A percentile compares a stretch with the other conserved stretches of the same genome.
phyloP scores from a whole-genome alignment of 2,888 invertebrate genomes.

The Molorchus minor region DNA sequence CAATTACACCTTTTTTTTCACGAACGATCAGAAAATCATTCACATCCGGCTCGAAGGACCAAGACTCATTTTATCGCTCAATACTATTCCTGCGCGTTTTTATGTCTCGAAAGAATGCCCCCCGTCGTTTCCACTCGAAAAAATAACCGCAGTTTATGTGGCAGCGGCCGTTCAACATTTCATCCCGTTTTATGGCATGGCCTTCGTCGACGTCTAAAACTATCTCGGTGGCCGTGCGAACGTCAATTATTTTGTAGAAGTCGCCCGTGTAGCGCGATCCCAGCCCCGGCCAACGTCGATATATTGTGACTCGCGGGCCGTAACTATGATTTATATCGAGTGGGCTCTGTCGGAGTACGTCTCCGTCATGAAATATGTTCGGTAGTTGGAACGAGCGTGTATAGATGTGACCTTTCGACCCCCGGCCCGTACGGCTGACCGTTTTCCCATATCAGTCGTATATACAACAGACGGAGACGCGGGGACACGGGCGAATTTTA shows the following conservation, averaged over 20 bases:
- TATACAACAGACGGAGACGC: too few relatives aligned
- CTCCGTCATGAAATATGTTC: constrained; percentile 43
- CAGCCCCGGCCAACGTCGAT: constrained; percentile 30
- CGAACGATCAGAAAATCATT: too few relatives aligned
- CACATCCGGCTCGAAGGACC: too few relatives aligned
- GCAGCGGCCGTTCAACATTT: constrained; percentile 7
- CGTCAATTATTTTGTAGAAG: constrained; percentile 20
- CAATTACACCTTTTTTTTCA: too few relatives aligned
- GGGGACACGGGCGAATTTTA: too few relatives aligned
- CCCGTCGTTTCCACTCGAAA: too few relatives aligned
- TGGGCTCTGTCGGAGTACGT: constrained; percentile 25
- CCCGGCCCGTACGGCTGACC: constrained; percentile 27
- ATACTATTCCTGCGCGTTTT: too few relatives aligned
- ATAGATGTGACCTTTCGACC: constrained; percentile 36
- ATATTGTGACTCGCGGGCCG: constrained; percentile 36
- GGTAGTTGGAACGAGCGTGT: constrained; percentile 41
- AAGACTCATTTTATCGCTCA: too few relatives aligned
- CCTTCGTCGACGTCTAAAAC: constrained; percentile 19
- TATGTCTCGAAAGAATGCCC: too few relatives aligned
- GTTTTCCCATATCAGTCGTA: constrained; percentile 31
- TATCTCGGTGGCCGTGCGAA: constrained; percentile 18
- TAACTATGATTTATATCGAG: constrained; percentile 37
- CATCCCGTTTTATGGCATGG: constrained; percentile 3
- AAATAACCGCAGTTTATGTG: too few relatives aligned
- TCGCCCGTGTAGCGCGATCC: constrained; percentile 6